Base-by-base conservation (phyloP, 2,113 vertebrate genomes). In the Sander lucioperca region DNA sequence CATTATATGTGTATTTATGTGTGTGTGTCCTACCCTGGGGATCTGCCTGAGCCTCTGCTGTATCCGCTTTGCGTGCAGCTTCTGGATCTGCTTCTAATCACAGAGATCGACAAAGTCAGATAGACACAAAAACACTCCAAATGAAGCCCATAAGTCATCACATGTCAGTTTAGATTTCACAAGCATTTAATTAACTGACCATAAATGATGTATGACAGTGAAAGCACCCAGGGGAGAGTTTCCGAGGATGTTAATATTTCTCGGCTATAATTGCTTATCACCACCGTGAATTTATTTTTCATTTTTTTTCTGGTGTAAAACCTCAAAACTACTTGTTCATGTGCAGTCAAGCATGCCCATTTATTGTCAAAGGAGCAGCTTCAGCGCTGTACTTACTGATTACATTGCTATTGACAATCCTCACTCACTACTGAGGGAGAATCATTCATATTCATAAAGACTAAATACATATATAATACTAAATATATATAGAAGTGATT, bases 11-110 rank as follows among this genome's bases (percentile, higher is more conserved):
- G 13, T 68, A 36, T 57, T 0, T 76, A 9, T 65, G n/a, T 16
- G 0, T 56, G 33, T 62, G 59, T 70, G 50, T 82, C 90, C 5
- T 91, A 95, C 95, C 92, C 72, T 95, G 94, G 67, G 95, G 90
- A 56, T 95, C 93, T 8, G 89, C 77, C 76, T 94, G 89, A 27
- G 84, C 92, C 72, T 91, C 93, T 23, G 83, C 82, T 57, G 84
- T 62, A 14, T 94, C 90, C 19, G 85, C 89, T 84, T 94, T 95
- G 70, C 88, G 91, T 12, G 83, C 91, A 11, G 79, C 91, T 64
- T 95, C 95, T 16, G 91, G 88, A 69, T 95, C 94, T 0, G 86
- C 90, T 86, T 91, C 85, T 90, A 72, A 50, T 77, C 47, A 67
- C 53, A 85, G 16, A 62, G 30, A 82, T 18, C 5, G 67, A 58